A percentile compares a stretch with the other conserved stretches of the same genome.
These are phyloP conservation scores for Mus spicilegus DNA, from an alignment of 2,113 vertebrate species.

Conservation along the genomic window DNA sequence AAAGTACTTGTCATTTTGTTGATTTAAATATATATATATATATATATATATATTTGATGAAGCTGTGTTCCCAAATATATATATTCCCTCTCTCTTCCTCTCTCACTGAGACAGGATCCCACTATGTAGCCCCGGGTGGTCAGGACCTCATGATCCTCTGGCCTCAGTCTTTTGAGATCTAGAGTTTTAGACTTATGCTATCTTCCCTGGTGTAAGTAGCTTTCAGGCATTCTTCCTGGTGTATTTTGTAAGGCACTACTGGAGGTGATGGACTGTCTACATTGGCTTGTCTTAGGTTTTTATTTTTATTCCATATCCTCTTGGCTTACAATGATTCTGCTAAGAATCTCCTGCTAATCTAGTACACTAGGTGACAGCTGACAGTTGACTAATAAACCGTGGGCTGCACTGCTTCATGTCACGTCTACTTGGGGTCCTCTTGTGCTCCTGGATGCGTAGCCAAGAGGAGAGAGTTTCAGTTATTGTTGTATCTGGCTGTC, in stretches of 20 bases:
- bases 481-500: too few species aligned
- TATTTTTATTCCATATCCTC: neutral
- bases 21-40: neutral
- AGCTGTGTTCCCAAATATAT: too few species aligned
- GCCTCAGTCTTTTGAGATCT: neutral
- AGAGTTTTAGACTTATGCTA: neutral
- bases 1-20: neutral
- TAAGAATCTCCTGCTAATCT: neutral
- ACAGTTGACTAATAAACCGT: neutral
- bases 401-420: neutral
- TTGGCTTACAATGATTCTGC: neutral
- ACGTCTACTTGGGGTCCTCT: neutral
- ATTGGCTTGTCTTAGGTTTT: neutral
- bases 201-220: neutral
- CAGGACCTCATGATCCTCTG: neutral
- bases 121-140: neutral
- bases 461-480: neutral
- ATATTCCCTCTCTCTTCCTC: neutral
- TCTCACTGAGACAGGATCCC: neutral
- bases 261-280: neutral
- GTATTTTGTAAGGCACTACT: neutral
- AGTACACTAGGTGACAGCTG: too few species aligned
- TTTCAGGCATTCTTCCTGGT: neutral
- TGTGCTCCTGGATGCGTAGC: neutral
- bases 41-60: too few species aligned